Percentiles rank a stretch among this genome's conserved stretches.
phyloP scores from a whole-genome alignment of 2,113 vertebrate genomes.

The Oreochromis niloticus region DNA sequence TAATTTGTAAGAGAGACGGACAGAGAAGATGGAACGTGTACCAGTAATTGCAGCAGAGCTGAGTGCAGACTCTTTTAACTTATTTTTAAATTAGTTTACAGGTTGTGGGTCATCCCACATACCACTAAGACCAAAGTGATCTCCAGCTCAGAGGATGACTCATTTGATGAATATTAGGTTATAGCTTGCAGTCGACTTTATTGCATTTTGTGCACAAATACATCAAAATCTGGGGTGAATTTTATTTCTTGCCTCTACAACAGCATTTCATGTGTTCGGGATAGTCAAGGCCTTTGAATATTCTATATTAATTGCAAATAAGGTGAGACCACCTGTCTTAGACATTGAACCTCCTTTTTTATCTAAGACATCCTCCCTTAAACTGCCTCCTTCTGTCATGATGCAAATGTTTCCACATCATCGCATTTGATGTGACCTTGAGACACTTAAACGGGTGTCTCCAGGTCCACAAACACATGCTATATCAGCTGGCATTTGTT shows the following conservation, averaged over 20 bases:
- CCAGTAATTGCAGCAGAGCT: background rate
- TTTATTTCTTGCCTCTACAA: background rate
- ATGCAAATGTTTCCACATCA: background rate
- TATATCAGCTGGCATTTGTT: background rate
- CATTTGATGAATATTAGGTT: background rate
- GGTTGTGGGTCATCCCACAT: background rate
- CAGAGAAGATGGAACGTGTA: background rate
- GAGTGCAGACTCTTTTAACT: background rate
- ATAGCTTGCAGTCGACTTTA: background rate
- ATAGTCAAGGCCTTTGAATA: background rate
- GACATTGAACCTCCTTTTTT: background rate
- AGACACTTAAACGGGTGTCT: background rate
- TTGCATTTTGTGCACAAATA: background rate
- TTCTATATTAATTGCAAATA: background rate
- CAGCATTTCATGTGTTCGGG: background rate
- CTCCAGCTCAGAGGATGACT: background rate
- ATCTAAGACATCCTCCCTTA: background rate
- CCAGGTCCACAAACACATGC: background rate
- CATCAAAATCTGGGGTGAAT: background rate
- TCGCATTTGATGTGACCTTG: background rate
- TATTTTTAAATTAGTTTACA: background rate
- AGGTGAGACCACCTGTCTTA: background rate
- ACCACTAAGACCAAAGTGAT: background rate
- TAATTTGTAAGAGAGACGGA: background rate
- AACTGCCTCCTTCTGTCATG: background rate